Evolutionary conservation across 2,113 vertebrate genomes (phyloP).

Genomic region (Callionymus lyra): DNA sequence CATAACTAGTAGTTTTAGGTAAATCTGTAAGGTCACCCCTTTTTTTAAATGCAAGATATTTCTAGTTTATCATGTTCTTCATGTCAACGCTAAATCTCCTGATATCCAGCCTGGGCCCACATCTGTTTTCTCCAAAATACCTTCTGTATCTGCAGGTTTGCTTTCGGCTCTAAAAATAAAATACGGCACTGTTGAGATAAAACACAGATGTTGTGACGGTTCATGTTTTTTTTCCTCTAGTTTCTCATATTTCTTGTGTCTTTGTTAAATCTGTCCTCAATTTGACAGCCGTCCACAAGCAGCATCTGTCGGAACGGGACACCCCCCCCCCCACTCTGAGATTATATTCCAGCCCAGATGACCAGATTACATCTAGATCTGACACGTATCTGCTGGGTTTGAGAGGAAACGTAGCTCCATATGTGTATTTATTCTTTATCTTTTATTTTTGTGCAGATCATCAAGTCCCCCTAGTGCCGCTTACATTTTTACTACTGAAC

Average conservation of each 20-base stretch:
- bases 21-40: no score
- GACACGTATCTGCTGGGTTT: background rate
- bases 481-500: no score
- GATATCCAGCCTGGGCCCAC: background rate
- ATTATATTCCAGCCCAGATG: constrained; percentile 22
- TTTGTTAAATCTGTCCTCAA: constrained; percentile 3
- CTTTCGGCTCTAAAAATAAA: no score
- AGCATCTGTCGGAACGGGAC: constrained; percentile 25
- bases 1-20: no score
- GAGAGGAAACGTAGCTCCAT: no score
- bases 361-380: constrained; percentile 16
- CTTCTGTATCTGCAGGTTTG: background rate
- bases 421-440: no score
- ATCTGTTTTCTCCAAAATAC: background rate
- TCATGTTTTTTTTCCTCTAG: background rate
- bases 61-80: background rate
- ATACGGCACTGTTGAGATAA: no score
- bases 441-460: no score
- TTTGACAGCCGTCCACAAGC: constrained; percentile 4
- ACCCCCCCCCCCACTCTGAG: background rate
- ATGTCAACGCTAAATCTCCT: background rate
- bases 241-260: background rate
- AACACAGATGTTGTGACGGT: no score
- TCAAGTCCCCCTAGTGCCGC: no score
- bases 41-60: background rate